A percentile compares a stretch with the other conserved stretches of the same genome.
Evolutionary conservation across 2,888 invertebrate species (phyloP).

Genomic region (Cryptophagus acutangulus): DNA sequence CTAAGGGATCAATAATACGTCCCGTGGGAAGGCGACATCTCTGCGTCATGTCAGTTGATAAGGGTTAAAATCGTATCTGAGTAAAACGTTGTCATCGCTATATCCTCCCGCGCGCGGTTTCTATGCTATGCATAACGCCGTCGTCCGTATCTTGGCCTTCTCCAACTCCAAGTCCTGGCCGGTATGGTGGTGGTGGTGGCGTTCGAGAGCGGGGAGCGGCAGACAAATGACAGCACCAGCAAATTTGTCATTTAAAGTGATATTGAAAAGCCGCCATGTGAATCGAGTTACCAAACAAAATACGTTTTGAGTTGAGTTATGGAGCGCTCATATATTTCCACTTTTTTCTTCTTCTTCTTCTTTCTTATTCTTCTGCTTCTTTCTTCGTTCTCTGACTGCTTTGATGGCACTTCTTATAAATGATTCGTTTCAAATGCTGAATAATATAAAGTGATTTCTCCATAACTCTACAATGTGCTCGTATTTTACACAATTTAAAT

Average conservation of each 20-base stretch:
- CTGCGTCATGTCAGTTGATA: conserved; percentile 46
- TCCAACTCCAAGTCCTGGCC: conserved; percentile 6
- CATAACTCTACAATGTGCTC: too few species aligned
- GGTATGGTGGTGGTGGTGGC: conserved; percentile 4
- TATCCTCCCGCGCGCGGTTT: conserved; percentile 5
- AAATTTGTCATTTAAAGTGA: conserved; percentile 35
- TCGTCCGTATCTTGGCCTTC: conserved; percentile 2
- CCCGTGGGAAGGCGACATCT: conserved; percentile 37
- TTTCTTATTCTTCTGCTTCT: conserved; percentile 15
- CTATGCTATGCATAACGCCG: not conserved
- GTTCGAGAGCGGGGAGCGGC: conserved; percentile 11
- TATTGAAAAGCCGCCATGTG: conserved; percentile 31
- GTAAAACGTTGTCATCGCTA: conserved; percentile 37
- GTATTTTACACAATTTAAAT: conserved; percentile 13
- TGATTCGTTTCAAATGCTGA: conserved; percentile 18
- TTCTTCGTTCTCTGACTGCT: conserved; percentile 17
- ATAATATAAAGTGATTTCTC: conserved; percentile 15
- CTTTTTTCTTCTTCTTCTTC: conserved; percentile 1
- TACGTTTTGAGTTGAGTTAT: conserved; percentile 12
- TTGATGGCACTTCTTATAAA: conserved; percentile 16
- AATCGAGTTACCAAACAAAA: conserved; percentile 26
- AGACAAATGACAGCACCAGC: conserved; percentile 20
- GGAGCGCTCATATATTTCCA: conserved; percentile 17
- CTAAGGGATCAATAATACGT: conserved; percentile 36
- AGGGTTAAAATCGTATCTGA: conserved; percentile 50